A percentile compares a stretch with the other conserved stretches of the same genome.
These are phyloP conservation scores for Lytechinus pictus DNA, from an alignment of 35 echinoderm and acorn worm species.

Conservation along the genomic window DNA sequence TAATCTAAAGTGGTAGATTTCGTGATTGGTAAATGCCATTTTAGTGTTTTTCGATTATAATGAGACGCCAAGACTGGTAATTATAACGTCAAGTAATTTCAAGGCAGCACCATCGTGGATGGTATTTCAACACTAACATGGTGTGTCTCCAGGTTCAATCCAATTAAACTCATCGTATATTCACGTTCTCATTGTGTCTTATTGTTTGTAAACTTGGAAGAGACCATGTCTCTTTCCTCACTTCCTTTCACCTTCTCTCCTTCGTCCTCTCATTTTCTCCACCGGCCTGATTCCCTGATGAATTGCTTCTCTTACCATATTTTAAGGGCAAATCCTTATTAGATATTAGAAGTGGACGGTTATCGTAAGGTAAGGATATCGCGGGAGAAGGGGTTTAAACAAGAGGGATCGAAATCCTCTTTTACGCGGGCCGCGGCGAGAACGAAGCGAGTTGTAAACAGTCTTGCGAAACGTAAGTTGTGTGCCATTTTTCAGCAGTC, in stretches of 20 bases:
- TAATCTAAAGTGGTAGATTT: not conserved
- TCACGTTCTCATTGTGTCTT: constrained; percentile 26
- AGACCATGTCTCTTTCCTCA: not conserved
- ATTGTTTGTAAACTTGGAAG: constrained; percentile 45
- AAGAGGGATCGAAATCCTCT: constrained; percentile 29
- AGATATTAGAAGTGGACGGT: not conserved
- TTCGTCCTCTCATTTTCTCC: not conserved
- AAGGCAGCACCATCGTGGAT: not conserved
- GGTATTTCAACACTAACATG: not conserved
- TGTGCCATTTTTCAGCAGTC: constrained; percentile 35
- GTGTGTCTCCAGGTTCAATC: constrained; percentile 8
- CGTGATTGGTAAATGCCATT: not conserved
- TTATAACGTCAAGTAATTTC: not conserved
- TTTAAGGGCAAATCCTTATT: constrained; percentile 18
- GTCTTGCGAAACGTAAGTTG: constrained; percentile 14
- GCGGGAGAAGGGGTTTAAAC: not conserved
- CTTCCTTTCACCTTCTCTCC: not conserved
- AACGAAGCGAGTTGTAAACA: constrained; percentile 41
- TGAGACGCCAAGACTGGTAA: not conserved
- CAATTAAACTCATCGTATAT: constrained; percentile 34
- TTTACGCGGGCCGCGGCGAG: constrained; percentile 20
- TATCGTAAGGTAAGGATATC: not conserved
- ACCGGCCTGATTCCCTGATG: constrained; percentile 28
- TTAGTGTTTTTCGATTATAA: not conserved
- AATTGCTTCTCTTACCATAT: constrained; percentile 55